Evolutionary conservation across 92 coral and sea anemone species (phyloP), one percentile per base, ranked within the genome.

Genomic region (Phenganax marumi): DNA sequence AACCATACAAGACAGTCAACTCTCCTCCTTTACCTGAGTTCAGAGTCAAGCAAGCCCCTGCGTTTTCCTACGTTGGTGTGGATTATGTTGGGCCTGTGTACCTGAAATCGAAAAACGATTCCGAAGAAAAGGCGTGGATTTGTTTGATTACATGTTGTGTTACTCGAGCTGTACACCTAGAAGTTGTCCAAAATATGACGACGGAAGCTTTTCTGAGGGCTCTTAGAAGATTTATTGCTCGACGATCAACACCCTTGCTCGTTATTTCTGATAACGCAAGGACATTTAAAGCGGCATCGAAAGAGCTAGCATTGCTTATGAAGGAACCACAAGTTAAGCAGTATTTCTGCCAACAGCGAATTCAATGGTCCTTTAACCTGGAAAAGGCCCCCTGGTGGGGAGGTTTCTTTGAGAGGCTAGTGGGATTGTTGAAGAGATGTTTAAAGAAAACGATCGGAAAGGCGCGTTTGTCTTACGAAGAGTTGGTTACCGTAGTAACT

Each of bases 311-410:
- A 49, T n/a, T 56, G 52, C 25, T 80, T 1, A n/a, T 81, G 81
- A 70, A 23, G 39, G 73, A 75, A 50, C 81, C 81, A 1, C 72
- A 66, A 66, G 84, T 73, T 25, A 75, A 73, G 72, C 54, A 60
- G 55, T 69, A 72, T 64, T 56, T 73, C 47, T 75, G 13, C 25
- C 80, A 75, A 23, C 69, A 80, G 33, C 86, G 91, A 74, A 62
- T 56, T 7, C 72, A 83, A 55, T 88, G 91, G 88, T 60, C 71
- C 0, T 89, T 89, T 39, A 89, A 82, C 55, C 84, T 89, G 8
- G 85, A 82, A 68, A 89, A 73, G 70, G 86, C 89, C 76, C 92
- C 88, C 6, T 89, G 90, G 89, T 87, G 88, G 90, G 90, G 90
- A 48, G 84, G 88, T 17, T 73, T 89, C 49, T 89, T 86, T 55